phyloP scores from a whole-genome alignment of 2,113 vertebrate species.

The Pampusana beccarii region DNA sequence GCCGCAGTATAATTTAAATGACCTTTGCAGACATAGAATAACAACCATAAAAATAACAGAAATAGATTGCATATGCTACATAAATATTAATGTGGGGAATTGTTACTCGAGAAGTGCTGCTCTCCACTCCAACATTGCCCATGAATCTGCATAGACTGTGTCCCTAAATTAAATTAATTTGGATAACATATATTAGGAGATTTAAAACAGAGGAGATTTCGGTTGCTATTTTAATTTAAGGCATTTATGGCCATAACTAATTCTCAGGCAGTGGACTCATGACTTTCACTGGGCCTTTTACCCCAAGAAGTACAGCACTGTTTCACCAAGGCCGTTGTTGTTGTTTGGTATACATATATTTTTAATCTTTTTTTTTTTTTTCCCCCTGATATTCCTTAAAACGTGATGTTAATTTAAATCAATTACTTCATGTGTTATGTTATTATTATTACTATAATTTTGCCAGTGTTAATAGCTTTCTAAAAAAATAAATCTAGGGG shows the following conservation, averaged over 20 bases:
- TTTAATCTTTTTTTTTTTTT: not conserved
- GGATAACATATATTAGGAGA: conserved; percentile 70
- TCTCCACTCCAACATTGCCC: conserved; percentile 57
- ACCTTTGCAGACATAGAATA: conserved; percentile 80
- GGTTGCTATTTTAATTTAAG: conserved; percentile 75
- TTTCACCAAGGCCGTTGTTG: conserved; percentile 19
- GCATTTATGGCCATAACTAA: conserved; percentile 76
- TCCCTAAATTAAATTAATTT: conserved; percentile 72
- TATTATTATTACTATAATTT: conserved; percentile 79
- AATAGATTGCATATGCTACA: conserved; percentile 76
- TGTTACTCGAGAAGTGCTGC: conserved; percentile 64
- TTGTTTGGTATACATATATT: not conserved
- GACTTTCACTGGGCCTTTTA: conserved; percentile 65
- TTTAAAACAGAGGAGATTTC: conserved; percentile 74
- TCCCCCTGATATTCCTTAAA: conserved; percentile 67
- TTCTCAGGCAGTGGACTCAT: conserved; percentile 67
- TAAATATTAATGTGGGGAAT: conserved; percentile 80
- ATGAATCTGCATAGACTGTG: conserved; percentile 69
- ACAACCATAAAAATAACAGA: conserved; percentile 82
- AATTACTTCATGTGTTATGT: conserved; percentile 78
- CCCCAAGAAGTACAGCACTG: conserved; percentile 19
- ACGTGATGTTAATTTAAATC: conserved; percentile 80
- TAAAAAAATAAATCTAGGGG: conserved; percentile 76
- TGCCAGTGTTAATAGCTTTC: conserved; percentile 76
- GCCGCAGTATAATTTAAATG: conserved; percentile 83